Evolutionary conservation across 2,113 vertebrate species (phyloP).

Genomic region (Percopsis transmontana): DNA sequence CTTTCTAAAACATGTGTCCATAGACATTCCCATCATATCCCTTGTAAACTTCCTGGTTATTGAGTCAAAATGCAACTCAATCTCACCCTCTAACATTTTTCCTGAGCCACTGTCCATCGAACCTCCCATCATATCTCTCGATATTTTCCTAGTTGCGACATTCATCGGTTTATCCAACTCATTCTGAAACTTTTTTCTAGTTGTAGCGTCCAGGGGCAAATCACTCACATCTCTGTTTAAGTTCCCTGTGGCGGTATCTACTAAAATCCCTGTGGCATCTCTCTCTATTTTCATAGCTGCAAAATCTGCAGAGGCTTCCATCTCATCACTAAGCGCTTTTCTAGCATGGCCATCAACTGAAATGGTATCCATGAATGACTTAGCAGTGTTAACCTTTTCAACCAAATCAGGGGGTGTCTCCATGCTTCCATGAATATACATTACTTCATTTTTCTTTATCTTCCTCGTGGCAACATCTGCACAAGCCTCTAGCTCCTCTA

Average conservation of each 20-base stretch:
- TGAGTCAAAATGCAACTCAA: slow-evolving; percentile 45
- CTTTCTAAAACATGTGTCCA: slow-evolving; percentile 61
- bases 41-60: slow-evolving; percentile 41
- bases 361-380: slow-evolving; percentile 29
- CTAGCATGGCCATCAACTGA: slow-evolving; percentile 36
- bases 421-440: slow-evolving; percentile 42
- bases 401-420: slow-evolving; percentile 10
- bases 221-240: slow-evolving; percentile 55
- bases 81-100: slow-evolving; percentile 54
- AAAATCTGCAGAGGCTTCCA: slow-evolving; percentile 40
- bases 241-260: slow-evolving; percentile 49
- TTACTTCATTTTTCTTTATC: slow-evolving; percentile 39
- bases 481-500: slow-evolving; percentile 47
- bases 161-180: slow-evolving; percentile 53
- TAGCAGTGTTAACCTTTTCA: slow-evolving; percentile 32
- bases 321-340: slow-evolving; percentile 50
- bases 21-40: slow-evolving; percentile 58
- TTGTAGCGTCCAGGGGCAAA: slow-evolving; percentile 43
- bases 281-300: slow-evolving; percentile 39
- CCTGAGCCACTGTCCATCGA: slow-evolving; percentile 58
- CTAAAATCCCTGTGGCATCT: slow-evolving; percentile 44
- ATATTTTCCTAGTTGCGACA: slow-evolving; percentile 37
- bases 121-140: slow-evolving; percentile 52
- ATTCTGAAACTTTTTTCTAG: slow-evolving; percentile 58
- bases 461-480: slow-evolving; percentile 44